A percentile compares a stretch with the other conserved stretches of the same genome.
phyloP scores from a whole-genome alignment of 1,140 invertebrate genomes.

The Halictus rubicundus region DNA sequence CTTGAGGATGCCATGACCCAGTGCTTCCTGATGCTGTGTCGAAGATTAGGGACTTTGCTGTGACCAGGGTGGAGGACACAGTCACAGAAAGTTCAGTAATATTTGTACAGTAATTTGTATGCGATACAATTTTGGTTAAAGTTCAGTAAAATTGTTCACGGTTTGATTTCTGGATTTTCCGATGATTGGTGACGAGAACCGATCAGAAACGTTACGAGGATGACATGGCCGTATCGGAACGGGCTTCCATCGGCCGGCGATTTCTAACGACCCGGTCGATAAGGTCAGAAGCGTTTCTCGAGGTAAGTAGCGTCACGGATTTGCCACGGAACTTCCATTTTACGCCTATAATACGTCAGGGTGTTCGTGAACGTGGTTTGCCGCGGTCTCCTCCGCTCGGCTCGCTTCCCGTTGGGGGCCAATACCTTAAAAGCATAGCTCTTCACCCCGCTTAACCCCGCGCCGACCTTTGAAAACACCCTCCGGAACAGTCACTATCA shows the following conservation, averaged over 20 bases:
- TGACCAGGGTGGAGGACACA: too few species aligned
- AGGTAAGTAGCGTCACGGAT: conserved; percentile 43
- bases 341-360: conserved; percentile 71
- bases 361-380: conserved; percentile 58
- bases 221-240: not conserved
- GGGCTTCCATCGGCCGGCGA: not conserved
- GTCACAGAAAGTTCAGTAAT: too few species aligned
- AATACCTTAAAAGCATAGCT: conserved; percentile 74
- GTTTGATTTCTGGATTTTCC: too few species aligned
- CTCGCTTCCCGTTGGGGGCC: conserved; percentile 63
- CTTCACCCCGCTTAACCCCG: conserved; percentile 37
- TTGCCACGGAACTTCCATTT: conserved; percentile 64
- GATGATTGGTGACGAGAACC: not conserved
- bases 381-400: conserved; percentile 24
- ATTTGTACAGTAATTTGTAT: too few species aligned
- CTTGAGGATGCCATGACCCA: too few species aligned
- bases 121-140: too few species aligned
- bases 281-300: conserved; percentile 35
- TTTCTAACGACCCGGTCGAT: conserved; percentile 49
- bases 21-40: too few species aligned
- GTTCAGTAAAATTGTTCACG: too few species aligned
- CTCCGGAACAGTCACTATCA: conserved; percentile 65
- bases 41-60: too few species aligned
- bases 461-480: conserved; percentile 38
- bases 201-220: conserved; percentile 12